Percentiles rank a stretch among this genome's conserved stretches.
Evolutionary conservation across 2,888 invertebrate genomes (phyloP).

Genomic region (Leuctra nigra): DNA sequence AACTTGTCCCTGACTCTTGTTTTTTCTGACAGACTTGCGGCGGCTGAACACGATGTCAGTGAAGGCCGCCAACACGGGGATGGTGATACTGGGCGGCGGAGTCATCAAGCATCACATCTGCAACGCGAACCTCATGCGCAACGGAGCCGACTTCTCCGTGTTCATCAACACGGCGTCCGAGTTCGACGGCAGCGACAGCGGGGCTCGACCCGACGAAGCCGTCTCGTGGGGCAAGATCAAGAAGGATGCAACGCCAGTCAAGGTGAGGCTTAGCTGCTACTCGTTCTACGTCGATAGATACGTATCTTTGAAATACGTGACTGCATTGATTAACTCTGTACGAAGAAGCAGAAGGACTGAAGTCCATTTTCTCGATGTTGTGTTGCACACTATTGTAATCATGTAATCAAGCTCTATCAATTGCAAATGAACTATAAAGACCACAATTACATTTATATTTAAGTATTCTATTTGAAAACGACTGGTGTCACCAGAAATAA

Average conservation of each 20-base stretch:
- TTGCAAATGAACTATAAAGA: no score
- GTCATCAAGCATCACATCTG: slow-evolving; percentile 98
- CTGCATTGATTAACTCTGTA: no score
- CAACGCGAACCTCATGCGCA: slow-evolving; percentile 98
- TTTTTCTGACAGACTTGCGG: slow-evolving; percentile 59
- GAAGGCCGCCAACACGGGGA: slow-evolving; percentile 87
- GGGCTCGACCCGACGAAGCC: slow-evolving; percentile 97
- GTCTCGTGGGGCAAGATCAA: slow-evolving; percentile 98
- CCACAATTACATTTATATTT: no score
- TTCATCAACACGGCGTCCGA: slow-evolving; percentile 94
- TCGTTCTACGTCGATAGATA: neutral
- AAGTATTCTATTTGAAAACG: no score
- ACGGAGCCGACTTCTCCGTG: slow-evolving; percentile 93
- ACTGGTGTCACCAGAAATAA: no score
- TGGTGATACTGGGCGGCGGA: slow-evolving; percentile 95
- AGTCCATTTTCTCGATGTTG: no score
- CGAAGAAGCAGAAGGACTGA: no score
- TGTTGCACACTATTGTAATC: no score
- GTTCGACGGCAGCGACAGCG: slow-evolving; percentile 97
- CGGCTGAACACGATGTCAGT: slow-evolving; percentile 91
- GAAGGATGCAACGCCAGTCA: slow-evolving; percentile 80
- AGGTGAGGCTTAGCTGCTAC: no score
- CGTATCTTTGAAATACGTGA: no score
- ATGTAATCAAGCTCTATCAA: no score
- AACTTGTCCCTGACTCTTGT: no score